Conservation (phyloP, 2,888 invertebrate species). For the Thymelicus sylvestris region DNA sequence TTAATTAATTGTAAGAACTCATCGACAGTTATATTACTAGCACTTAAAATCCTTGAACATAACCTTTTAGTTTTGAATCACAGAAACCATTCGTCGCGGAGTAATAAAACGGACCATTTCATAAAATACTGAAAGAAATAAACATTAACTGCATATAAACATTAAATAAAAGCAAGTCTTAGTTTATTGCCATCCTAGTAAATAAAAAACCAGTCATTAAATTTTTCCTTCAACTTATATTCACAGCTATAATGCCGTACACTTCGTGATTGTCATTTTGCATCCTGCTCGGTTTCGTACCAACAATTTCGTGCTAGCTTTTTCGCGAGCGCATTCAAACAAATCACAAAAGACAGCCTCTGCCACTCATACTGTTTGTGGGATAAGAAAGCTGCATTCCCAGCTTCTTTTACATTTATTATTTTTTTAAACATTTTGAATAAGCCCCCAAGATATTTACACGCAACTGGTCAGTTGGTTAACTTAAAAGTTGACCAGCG, state of each 20-base stretch:
- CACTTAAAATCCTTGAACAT: no score
- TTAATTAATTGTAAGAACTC: no score
- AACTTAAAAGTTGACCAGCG: no score
- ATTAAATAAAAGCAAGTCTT: background rate
- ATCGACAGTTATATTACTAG: no score
- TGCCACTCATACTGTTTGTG: slow-evolving; percentile 24
- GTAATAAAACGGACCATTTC: no score
- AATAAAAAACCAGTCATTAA: background rate
- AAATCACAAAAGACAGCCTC: slow-evolving; percentile 31
- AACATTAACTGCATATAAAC: no score
- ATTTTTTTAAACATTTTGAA: slow-evolving; percentile 3
- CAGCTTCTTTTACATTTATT: background rate
- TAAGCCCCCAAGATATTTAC: background rate
- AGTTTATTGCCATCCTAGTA: background rate
- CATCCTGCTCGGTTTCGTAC: slow-evolving; percentile 22
- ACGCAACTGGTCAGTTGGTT: no score
- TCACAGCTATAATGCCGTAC: background rate
- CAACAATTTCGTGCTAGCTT: slow-evolving; percentile 19
- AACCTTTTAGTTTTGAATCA: no score
- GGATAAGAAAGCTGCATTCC: background rate
- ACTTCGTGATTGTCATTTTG: slow-evolving; percentile 23
- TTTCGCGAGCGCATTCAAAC: slow-evolving; percentile 30
- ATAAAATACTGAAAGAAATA: no score
- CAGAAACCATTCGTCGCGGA: no score
- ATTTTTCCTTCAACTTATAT: background rate